These are phyloP conservation scores for Leucoraja erinaceus DNA, from an alignment of 2,113 vertebrate species.

Conservation along the genomic window DNA sequence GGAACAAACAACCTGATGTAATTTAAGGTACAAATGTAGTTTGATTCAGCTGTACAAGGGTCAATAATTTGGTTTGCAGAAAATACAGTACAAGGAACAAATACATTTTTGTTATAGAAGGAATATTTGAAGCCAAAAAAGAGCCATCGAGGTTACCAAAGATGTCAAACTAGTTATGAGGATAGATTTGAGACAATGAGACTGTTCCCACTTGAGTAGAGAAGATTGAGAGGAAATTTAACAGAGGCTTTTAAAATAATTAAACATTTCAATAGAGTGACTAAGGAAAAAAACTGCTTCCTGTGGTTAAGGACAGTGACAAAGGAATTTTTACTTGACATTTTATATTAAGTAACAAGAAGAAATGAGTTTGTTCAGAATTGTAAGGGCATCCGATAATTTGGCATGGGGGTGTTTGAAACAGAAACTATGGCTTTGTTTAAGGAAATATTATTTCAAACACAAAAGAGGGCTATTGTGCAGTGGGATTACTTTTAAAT, in stretches of 20 bases:
- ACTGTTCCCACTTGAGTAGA: background rate
- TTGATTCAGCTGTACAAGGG: background rate
- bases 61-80: background rate
- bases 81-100: background rate
- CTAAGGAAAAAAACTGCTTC: background rate
- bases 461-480: background rate
- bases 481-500: background rate
- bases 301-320: background rate
- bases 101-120: background rate
- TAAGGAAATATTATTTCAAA: background rate
- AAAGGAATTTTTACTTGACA: background rate
- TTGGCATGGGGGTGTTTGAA: background rate
- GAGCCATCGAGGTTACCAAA: background rate
- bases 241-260: background rate
- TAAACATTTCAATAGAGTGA: background rate
- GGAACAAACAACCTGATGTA: background rate
- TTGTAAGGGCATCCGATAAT: background rate
- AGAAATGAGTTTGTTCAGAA: background rate
- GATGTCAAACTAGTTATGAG: background rate
- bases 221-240: background rate
- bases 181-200: background rate
- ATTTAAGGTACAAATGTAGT: background rate
- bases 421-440: background rate
- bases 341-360: background rate
- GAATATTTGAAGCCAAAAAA: background rate